Evolutionary conservation across 2,888 invertebrate species (phyloP), one percentile per base, ranked within the genome.

Genomic region (Oeneis ivallda): DNA sequence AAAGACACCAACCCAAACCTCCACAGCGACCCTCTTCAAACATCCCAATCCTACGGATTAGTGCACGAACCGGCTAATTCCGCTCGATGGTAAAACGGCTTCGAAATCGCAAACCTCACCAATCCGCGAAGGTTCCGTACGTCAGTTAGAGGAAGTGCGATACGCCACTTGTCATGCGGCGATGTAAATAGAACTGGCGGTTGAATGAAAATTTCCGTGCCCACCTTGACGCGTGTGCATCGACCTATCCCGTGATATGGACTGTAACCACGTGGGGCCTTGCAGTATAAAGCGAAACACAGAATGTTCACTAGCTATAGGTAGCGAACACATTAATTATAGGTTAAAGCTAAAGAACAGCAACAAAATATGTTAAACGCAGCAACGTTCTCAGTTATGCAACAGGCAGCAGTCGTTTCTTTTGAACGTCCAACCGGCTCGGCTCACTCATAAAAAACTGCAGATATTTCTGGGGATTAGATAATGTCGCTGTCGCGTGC

Each of bases 161-260:
- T 82, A 83, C 83, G 84, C 81, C 84, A 82, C 83, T 84, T 80
- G 78, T 81, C 76, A 85, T 84, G 84, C 85, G 83, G 79, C 76
- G 86, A 83, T 88, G 83, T 84, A 90, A 90, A 90, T 90, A 90
- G 86, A 88, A 85, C 85, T 79, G 81, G 79, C 82, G 80, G 77
- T 85, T 89, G 89, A 90, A 90, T 89, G 90, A 89, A 86, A 84
- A 83, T 86, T 85, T 84, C 83, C 83, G 85, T 78, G 80, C 77
- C 85, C 83, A 88, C 87, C 89, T 87, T 87, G 87, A 85, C 74
- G 72, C 67, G 74, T 89, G 90, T 88, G 88, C 89, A 87, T 85
- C 90, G 88, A 87, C 89, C 89, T 84, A 84, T 82, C 82, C 77
- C 78, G 84, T 82, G 79, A 83, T 75, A 74, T 77, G 80, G 81